Percentiles rank a stretch among this genome's conserved stretches.
Conservation (phyloP, 1,140 invertebrate species). For the Hycleus phaleratus region DNA sequence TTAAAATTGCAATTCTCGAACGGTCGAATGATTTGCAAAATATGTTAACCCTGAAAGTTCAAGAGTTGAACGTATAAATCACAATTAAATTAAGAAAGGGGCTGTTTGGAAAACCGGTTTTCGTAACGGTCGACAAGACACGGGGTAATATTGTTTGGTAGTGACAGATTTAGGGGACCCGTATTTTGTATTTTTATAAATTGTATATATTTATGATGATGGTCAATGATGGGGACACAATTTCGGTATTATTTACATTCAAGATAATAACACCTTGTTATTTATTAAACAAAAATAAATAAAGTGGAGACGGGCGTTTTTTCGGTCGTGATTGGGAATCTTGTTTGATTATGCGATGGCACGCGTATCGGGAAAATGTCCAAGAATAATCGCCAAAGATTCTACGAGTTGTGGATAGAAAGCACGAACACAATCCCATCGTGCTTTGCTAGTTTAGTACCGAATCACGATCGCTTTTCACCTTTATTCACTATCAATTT, state of each 20-base stretch:
- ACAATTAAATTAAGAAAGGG: slow-evolving; percentile 3
- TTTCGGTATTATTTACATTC: too few species aligned
- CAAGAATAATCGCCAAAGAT: slow-evolving; percentile 18
- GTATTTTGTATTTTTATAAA: too few species aligned
- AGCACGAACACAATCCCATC: slow-evolving; percentile 26
- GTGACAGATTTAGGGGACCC: too few species aligned
- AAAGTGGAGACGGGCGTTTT: too few species aligned
- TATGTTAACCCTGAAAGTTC: neutral
- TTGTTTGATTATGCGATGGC: slow-evolving; percentile 33
- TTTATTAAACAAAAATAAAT: too few species aligned
- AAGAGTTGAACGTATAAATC: slow-evolving; percentile 1
- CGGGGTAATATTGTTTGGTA: too few species aligned
- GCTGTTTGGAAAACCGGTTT: neutral
- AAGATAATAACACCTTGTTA: too few species aligned
- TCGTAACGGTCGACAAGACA: too few species aligned
- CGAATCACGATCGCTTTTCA: slow-evolving; percentile 35
- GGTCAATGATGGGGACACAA: too few species aligned
- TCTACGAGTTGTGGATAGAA: neutral
- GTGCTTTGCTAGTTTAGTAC: slow-evolving; percentile 29
- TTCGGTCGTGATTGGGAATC: slow-evolving; percentile 8
- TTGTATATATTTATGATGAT: too few species aligned
- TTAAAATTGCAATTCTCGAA: neutral
- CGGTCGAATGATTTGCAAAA: neutral
- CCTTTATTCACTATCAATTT: slow-evolving; percentile 37
- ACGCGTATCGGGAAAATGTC: slow-evolving; percentile 29